Conservation (phyloP, 2,888 invertebrate species). For the Temnothorax unifasciatus region DNA sequence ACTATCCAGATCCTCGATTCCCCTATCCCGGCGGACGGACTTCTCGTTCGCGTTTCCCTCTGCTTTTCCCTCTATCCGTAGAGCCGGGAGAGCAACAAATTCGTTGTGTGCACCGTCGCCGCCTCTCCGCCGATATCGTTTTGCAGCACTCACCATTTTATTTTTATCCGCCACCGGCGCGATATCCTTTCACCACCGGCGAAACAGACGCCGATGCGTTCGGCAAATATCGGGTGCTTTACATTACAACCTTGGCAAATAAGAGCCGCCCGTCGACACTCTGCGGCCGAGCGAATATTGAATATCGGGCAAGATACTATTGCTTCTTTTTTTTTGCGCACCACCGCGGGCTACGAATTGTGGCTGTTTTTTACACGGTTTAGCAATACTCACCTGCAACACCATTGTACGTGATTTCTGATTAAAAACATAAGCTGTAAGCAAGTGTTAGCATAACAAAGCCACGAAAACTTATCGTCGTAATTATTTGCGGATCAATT, state of each 20-base stretch:
- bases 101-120: constrained; percentile 49
- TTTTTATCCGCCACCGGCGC: constrained; percentile 64
- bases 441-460: neutral
- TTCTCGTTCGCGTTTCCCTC: constrained; percentile 19
- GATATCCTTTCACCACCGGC: constrained; percentile 57
- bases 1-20: constrained; percentile 8
- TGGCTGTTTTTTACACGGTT: neutral
- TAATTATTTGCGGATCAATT: neutral
- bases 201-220: constrained; percentile 60
- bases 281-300: constrained; percentile 23
- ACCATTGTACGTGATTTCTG: neutral
- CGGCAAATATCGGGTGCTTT: constrained; percentile 66
- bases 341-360: constrained; percentile 1
- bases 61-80: constrained; percentile 4
- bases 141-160: constrained; percentile 61
- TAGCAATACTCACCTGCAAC: neutral
- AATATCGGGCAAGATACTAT: constrained; percentile 7
- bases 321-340: neutral
- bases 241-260: constrained; percentile 60
- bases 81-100: constrained; percentile 65
- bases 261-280: constrained; percentile 34
- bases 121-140: constrained; percentile 53
- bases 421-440: neutral
- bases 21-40: neutral
- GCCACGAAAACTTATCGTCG: neutral